Percentiles rank a stretch among this genome's conserved stretches.
phyloP scores from a whole-genome alignment of 2,113 vertebrate genomes.

The Scopus umbretta region DNA sequence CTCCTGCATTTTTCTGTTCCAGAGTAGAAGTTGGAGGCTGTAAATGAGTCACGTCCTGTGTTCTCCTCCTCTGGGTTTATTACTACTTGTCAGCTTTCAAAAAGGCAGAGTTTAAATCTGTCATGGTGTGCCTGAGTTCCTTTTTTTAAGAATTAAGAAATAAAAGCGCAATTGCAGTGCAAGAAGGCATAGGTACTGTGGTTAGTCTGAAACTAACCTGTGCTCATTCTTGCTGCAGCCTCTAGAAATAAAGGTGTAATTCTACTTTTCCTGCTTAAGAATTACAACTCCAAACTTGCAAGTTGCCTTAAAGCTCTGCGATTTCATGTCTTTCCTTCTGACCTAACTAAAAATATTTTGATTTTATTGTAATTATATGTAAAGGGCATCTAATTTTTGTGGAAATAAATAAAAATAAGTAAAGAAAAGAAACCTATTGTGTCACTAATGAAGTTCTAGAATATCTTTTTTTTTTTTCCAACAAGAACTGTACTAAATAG shows the following conservation, averaged over 20 bases:
- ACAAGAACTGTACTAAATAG: not conserved
- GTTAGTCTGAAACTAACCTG: not conserved
- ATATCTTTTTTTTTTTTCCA: not conserved
- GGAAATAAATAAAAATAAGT: not conserved
- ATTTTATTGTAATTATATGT: not conserved
- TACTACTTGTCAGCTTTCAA: not conserved
- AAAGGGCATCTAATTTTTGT: not conserved
- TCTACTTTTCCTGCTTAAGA: not conserved
- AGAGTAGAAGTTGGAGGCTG: not conserved
- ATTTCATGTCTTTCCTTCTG: not conserved
- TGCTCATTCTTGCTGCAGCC: not conserved
- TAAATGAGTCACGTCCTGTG: slow-evolving; percentile 6
- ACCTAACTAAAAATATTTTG: not conserved
- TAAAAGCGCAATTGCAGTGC: not conserved
- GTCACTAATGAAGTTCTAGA: not conserved
- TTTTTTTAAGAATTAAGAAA: not conserved
- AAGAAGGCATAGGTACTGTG: not conserved
- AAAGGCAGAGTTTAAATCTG: not conserved
- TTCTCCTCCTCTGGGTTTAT: not conserved
- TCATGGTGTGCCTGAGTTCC: not conserved
- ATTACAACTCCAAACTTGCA: not conserved
- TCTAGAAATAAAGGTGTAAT: not conserved
- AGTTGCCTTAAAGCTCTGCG: not conserved
- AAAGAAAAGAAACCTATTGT: not conserved
- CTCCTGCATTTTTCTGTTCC: not conserved